Conservation (phyloP, 2,113 vertebrate genomes). For the Lipophrys pholis region DNA sequence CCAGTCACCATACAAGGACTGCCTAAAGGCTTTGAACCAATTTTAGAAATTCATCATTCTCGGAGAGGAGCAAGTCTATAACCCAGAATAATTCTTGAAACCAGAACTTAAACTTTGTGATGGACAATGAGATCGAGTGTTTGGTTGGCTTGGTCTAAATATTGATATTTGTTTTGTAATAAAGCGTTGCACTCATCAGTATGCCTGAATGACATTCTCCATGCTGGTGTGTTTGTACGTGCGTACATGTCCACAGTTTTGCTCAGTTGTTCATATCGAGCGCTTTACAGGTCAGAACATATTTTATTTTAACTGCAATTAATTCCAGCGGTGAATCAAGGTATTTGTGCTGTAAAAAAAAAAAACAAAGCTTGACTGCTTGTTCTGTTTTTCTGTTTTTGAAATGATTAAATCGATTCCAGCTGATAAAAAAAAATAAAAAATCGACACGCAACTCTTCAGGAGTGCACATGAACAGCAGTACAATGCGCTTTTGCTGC, state of each 20-base stretch:
- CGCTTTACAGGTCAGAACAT: constrained; percentile 3
- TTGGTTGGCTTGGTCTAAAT: too few relatives aligned
- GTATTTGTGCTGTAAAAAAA: constrained; percentile 7
- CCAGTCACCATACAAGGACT: constrained; percentile 20
- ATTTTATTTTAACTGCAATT: constrained; percentile 25
- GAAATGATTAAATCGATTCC: constrained; percentile 46
- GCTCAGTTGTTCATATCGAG: not conserved
- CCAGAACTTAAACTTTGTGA: not conserved
- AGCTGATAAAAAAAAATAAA: constrained; percentile 5
- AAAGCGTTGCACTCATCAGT: too few relatives aligned
- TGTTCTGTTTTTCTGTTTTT: constrained; percentile 12
- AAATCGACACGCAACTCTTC: not conserved
- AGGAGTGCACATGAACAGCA: constrained; percentile 23
- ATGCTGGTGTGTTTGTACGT: too few relatives aligned
- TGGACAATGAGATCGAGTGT: constrained; percentile 12
- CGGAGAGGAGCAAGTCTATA: constrained; percentile 10
- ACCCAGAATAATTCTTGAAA: constrained; percentile 9
- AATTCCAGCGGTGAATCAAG: constrained; percentile 24
- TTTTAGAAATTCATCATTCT: constrained; percentile 35
- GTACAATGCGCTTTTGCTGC: constrained; percentile 17
- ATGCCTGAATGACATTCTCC: too few relatives aligned
- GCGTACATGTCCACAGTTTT: not conserved
- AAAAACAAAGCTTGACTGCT: constrained; percentile 2
- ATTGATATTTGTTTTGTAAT: too few relatives aligned
- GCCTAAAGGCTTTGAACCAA: constrained; percentile 18